Base-by-base conservation (phyloP, 2,888 invertebrate genomes). In the Pyrochroa serraticornis region DNA sequence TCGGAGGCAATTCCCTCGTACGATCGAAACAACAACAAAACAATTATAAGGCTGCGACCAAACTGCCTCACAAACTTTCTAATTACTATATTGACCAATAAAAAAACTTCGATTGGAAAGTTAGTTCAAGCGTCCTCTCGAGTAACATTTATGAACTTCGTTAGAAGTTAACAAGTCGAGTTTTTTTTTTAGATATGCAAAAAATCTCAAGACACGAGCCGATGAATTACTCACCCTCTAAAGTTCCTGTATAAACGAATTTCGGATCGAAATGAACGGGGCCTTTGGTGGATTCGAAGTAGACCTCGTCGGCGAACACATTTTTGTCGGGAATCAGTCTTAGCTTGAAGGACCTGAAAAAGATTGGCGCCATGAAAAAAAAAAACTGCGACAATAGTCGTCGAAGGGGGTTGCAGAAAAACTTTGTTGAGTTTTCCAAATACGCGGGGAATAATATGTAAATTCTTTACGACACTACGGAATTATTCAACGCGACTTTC, bases 291-390 rank as follows among this genome's bases (percentile, higher is more conserved):
- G 87, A 86, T 79, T 92, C 92, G 77, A 93, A 89, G 74, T 88
- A 83, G 50, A 88, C 88, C 75, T 89, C 90, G 46, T 89, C 86
- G 63, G 90, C 84, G 80, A 92, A 92, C 66, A 93, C 85, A 66
- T 84, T 83, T 13, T 86, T 85, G 78, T 92, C 90, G 65, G 91
- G 91, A 65, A 83, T 83, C 71, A 91, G 83, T 70, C 87, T 84
- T 75, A 93, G 80, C 71, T 87, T 87, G 81, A 93, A 92, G 73
- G 88, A 85, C 79, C 92, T 92, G 84, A 1, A 85, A 85, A 71
- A 75, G 77, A 65, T 67, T 58, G 6, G 9, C 42, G 31, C 9
- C 42, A 22, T 10, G 30, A 31, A 47, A 47, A 10, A 38, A 36
- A 1, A 39, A 38, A 36, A 22, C n/a, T 46, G 9, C 36, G 2